Conservation (phyloP, 2,888 invertebrate genomes). For the Drosophila melanocephala region DNA sequence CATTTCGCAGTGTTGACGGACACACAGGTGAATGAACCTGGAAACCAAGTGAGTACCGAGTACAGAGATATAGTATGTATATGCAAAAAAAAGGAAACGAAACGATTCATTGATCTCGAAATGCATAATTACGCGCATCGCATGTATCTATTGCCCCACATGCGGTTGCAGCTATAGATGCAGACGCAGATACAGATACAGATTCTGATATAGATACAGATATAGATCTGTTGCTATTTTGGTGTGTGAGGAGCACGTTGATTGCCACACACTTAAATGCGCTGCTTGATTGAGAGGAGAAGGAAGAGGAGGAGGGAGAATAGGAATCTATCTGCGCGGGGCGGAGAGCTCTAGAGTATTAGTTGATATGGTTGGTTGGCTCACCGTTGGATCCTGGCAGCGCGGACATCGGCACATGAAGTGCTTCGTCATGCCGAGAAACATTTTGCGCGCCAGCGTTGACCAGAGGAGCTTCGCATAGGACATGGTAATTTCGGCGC, state of each 20-base stretch:
- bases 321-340: background rate
- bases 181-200: background rate
- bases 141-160: slow-evolving; percentile 37
- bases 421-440: slow-evolving; percentile 88
- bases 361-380: slow-evolving; percentile 53
- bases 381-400: slow-evolving; percentile 90
- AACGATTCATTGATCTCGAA: slow-evolving; percentile 32
- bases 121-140: slow-evolving; percentile 1
- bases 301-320: background rate
- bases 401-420: slow-evolving; percentile 89
- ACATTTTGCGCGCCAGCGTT: slow-evolving; percentile 88
- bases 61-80: background rate
- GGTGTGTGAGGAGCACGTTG: slow-evolving; percentile 30
- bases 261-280: slow-evolving; percentile 21
- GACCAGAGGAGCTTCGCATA: slow-evolving; percentile 91
- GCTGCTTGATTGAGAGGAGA: background rate
- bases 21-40: slow-evolving; percentile 48
- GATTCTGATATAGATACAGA: background rate
- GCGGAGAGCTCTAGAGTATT: background rate
- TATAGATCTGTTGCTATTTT: slow-evolving; percentile 34
- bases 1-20: background rate
- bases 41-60: slow-evolving; percentile 6
- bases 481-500: slow-evolving; percentile 89
- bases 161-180: slow-evolving; percentile 7
- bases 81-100: background rate